Conservation (phyloP, 2,888 invertebrate species). For the Deladenus siricidicola region DNA sequence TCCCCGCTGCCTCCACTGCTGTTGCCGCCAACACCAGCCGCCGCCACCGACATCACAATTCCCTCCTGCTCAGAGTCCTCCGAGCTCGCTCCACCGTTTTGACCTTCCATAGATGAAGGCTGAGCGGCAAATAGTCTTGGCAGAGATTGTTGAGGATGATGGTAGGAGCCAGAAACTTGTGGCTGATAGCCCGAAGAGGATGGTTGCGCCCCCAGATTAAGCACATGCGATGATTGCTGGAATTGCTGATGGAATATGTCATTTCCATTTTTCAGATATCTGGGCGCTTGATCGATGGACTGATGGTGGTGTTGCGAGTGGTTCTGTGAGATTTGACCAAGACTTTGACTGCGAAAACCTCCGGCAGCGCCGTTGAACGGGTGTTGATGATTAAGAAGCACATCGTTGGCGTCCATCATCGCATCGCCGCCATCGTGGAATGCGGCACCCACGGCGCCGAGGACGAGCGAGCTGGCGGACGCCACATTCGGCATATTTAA, state of each 20-base stretch:
- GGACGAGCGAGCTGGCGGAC: not conserved
- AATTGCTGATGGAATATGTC: not conserved
- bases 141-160: not conserved
- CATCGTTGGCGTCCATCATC: not conserved
- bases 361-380: not conserved
- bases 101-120: not conserved
- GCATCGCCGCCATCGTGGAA: not conserved
- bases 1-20: not conserved
- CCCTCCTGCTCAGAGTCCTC: not conserved
- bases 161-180: not conserved
- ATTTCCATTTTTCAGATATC: not conserved
- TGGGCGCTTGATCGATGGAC: not conserved
- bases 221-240: not conserved
- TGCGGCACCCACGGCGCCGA: not conserved
- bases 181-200: not conserved
- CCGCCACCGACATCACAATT: not conserved
- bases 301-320: not conserved
- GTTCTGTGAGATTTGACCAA: not conserved
- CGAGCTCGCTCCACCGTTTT: not conserved
- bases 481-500: not conserved
- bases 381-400: too few relatives aligned
- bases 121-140: not conserved
- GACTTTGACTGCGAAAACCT: not conserved
- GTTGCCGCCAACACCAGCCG: not conserved
- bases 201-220: not conserved